Evolutionary conservation across 2,888 invertebrate genomes (phyloP), one percentile per base, ranked within the genome.

Genomic region (Erebia palarica): DNA sequence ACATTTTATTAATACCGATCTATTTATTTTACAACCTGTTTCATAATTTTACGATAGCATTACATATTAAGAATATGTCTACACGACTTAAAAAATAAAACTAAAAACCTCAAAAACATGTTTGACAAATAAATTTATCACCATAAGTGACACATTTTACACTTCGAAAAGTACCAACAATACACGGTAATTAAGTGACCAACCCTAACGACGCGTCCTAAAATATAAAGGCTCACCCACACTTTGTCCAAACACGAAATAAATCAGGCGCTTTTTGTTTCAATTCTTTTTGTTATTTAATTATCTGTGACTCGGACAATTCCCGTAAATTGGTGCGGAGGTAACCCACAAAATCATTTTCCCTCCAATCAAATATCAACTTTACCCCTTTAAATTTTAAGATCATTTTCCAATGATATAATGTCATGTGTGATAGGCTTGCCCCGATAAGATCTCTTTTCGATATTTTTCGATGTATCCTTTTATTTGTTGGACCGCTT

Each of bases 201-300:
- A 65, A 63, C 70, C 57, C 61, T 55, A 66, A 69, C 73, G 64
- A 75, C 70, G 69, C 71, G 63, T 68, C 73, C 66, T 68, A 69
- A 27, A 73, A 70, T 49, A 73, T 75, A 73, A 76, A 75, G 71
- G 70, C 75, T 70, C 73, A 76, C 76, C 74, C 78, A 78, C 77
- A 72, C 77, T 60, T 60, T 44, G 72, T 58, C 70, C 72, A 73
- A 73, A 79, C 79, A 78, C 80, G 74, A 80, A 81, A 85, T 84
- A 86, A 86, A 86, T 85, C 86, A 86, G 75, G 65, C 76, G 70
- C 74, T 80, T 81, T 80, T 80, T 82, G 77, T 83, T 80, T 73
- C 69, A 73, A 82, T 81, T 81, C 84, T 85, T 89, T 89, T 88
- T 88, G 86, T 88, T 85, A 87, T 88, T 90, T 89, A 89, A 89